Percentiles rank a stretch among this genome's conserved stretches.
Conservation (phyloP, 2,113 vertebrate species). For the Numida meleagris region DNA sequence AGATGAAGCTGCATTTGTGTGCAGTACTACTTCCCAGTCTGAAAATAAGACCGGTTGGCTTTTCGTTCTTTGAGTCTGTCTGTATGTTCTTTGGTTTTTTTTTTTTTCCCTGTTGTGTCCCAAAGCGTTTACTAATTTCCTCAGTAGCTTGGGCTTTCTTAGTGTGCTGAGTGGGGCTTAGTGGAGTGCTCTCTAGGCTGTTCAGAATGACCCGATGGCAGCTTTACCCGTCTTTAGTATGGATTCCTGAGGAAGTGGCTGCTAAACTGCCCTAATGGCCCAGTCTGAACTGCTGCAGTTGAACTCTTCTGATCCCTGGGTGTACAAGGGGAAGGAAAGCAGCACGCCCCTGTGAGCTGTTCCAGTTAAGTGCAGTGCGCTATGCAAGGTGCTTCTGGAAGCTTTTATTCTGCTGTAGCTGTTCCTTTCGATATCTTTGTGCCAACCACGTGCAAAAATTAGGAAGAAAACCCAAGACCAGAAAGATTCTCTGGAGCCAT, state of each 20-base stretch:
- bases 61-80: background rate
- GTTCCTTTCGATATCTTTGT: background rate
- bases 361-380: background rate
- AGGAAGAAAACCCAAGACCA: background rate
- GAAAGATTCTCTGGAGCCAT: background rate
- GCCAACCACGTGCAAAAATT: fast-evolving
- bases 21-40: background rate
- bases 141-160: fast-evolving
- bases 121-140: background rate
- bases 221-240: background rate
- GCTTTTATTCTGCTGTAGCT: background rate
- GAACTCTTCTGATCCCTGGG: background rate
- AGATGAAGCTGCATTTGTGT: background rate
- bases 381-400: background rate
- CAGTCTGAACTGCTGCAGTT: background rate
- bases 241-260: background rate
- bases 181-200: background rate
- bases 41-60: background rate
- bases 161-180: background rate
- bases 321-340: background rate
- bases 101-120: background rate
- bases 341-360: fast-evolving
- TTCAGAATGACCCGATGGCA: background rate
- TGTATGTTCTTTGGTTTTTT: fast-evolving
- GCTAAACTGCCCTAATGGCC: background rate